phyloP scores from a whole-genome alignment of 1,140 invertebrate genomes.

The Drosophila prosaltans region DNA sequence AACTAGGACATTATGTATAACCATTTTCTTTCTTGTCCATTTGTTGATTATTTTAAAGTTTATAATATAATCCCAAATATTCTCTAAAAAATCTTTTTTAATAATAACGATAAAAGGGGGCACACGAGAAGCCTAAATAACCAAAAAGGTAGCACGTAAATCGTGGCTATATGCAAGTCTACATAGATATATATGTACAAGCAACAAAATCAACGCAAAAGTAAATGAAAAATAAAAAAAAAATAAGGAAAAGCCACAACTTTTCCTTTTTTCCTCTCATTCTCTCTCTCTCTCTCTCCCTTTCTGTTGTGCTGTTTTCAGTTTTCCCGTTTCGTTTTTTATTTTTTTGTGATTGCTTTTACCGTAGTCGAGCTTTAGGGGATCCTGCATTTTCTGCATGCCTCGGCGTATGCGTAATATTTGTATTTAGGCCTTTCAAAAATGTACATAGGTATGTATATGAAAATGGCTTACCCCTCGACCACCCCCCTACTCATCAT shows the following conservation, averaged over 20 bases:
- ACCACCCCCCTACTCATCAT: not conserved
- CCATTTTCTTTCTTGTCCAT: too few relatives aligned
- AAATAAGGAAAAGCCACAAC: not conserved
- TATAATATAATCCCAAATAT: too few relatives aligned
- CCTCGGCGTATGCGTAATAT: constrained; percentile 57
- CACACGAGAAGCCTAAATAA: too few relatives aligned
- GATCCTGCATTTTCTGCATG: not conserved
- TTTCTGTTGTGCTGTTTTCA: not conserved
- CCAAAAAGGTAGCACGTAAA: too few relatives aligned
- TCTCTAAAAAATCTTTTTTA: too few relatives aligned
- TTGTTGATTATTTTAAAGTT: too few relatives aligned
- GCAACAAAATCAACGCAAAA: too few relatives aligned
- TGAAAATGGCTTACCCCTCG: constrained; percentile 12
- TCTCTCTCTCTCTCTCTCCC: not conserved
- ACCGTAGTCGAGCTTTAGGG: not conserved
- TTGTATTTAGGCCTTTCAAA: constrained; percentile 66
- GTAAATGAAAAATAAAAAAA: too few relatives aligned
- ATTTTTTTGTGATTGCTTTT: constrained; percentile 51
- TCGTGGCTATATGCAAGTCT: too few relatives aligned
- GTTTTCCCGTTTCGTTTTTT: constrained; percentile 43
- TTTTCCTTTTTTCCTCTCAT: constrained; percentile 3
- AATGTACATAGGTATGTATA: constrained; percentile 63
- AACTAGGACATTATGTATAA: too few relatives aligned
- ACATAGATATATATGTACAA: too few relatives aligned
- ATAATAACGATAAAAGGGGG: too few relatives aligned